These are phyloP conservation scores for Camponotus fellah DNA, from an alignment of 2,888 invertebrate genomes.

Conservation along the genomic window DNA sequence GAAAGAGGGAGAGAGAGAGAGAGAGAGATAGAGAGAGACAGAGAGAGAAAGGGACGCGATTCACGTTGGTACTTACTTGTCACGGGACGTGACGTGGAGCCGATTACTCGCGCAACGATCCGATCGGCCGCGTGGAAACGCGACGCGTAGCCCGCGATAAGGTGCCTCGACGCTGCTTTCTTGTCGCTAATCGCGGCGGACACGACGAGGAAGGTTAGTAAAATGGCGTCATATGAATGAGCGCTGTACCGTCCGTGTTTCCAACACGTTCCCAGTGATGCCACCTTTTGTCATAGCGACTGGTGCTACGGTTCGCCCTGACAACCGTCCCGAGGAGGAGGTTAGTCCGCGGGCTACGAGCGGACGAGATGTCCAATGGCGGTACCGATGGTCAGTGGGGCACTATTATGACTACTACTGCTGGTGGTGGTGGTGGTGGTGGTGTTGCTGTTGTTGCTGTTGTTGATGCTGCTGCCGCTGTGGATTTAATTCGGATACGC, in stretches of 20 bases:
- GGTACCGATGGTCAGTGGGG: not conserved
- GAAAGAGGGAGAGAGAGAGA: not conserved
- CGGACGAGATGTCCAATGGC: not conserved
- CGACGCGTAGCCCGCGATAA: not conserved
- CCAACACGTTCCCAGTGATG: conserved; percentile 80
- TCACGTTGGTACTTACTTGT: conserved; percentile 33
- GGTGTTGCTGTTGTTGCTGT: too few relatives aligned
- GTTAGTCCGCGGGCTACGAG: conserved; percentile 70
- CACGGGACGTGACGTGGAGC: not conserved
- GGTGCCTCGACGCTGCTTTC: conserved; percentile 44
- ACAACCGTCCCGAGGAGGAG: conserved; percentile 62
- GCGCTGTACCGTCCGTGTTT: conserved; percentile 76
- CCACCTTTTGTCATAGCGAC: conserved; percentile 81
- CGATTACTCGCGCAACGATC: not conserved
- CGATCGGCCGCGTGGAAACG: not conserved
- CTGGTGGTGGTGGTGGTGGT: too few relatives aligned
- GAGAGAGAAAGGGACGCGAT: not conserved
- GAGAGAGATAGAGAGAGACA: not conserved
- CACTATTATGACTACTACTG: too few relatives aligned
- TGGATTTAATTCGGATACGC: not conserved
- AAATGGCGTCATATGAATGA: conserved; percentile 85
- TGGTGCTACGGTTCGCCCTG: conserved; percentile 55
- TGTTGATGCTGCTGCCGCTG: too few relatives aligned
- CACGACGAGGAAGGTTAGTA: conserved; percentile 85
- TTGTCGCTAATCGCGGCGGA: conserved; percentile 69